phyloP scores from a whole-genome alignment of 1,140 invertebrate species.

The Rhagoletis zephyria region DNA sequence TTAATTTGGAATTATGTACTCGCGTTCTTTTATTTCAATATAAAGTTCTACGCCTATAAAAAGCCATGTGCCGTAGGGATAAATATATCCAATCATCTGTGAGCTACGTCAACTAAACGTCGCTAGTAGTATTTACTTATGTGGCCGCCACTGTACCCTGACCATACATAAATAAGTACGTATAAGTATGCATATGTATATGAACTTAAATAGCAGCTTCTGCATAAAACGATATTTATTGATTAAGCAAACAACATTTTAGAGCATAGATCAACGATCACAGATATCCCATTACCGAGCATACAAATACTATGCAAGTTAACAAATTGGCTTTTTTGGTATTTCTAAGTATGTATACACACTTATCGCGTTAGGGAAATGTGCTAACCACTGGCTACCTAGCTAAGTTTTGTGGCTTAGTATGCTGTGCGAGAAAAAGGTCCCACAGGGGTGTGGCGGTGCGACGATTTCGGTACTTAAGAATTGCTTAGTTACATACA shows the following conservation, averaged over 20 bases:
- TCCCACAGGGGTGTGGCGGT: background rate
- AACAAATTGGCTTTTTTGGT: background rate
- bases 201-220: no score
- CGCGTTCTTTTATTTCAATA: no score
- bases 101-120: no score
- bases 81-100: no score
- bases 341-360: background rate
- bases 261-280: background rate
- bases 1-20: no score
- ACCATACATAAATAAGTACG: no score
- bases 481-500: conserved; percentile 13
- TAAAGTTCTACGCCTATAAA: no score
- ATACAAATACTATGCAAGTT: background rate
- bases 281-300: background rate
- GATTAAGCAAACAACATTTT: conserved; percentile 20
- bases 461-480: background rate
- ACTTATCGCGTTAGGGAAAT: background rate
- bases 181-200: no score
- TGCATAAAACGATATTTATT: background rate
- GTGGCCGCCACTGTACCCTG: background rate
- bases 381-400: conserved; percentile 1
- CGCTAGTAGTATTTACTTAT: no score
- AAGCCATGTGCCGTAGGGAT: no score
- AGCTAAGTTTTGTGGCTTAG: no score
- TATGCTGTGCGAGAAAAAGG: background rate